A percentile compares a stretch with the other conserved stretches of the same genome.
Evolutionary conservation across 2,888 invertebrate species (phyloP).

Genomic region (Nymphalis urticae): DNA sequence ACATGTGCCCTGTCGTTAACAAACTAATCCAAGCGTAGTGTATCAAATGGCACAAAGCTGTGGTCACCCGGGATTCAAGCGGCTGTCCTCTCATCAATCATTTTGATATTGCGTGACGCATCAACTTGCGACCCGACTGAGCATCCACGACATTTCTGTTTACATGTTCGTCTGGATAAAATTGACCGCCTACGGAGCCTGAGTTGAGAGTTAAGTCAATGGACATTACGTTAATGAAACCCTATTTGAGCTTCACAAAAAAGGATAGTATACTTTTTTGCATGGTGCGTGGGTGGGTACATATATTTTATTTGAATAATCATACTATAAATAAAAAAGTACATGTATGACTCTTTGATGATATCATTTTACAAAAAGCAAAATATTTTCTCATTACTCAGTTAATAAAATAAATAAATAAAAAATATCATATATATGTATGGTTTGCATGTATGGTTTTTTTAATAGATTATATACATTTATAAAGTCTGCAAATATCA

Average conservation of each 20-base stretch:
- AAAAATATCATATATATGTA: too few relatives aligned
- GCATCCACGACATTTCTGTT: conserved; percentile 56
- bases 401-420: too few relatives aligned
- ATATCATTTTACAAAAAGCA: too few relatives aligned
- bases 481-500: too few relatives aligned
- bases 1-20: conserved; percentile 14
- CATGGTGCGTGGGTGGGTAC: not conserved
- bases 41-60: conserved; percentile 27
- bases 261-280: not conserved
- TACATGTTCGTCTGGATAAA: conserved; percentile 49
- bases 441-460: too few relatives aligned
- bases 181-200: conserved; percentile 38
- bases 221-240: conserved; percentile 16
- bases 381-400: too few relatives aligned
- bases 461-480: too few relatives aligned
- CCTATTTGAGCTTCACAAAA: conserved; percentile 7
- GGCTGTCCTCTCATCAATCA: conserved; percentile 55
- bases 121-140: conserved; percentile 47
- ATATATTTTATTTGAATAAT: too few relatives aligned
- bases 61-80: conserved; percentile 37
- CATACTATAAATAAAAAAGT: too few relatives aligned
- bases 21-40: conserved; percentile 29
- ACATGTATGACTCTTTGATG: too few relatives aligned
- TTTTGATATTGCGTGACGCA: conserved; percentile 72
- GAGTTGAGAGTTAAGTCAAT: conserved; percentile 16